Evolutionary conservation across 2,888 invertebrate species (phyloP).

Genomic region (Leptopilina drosophilae): DNA sequence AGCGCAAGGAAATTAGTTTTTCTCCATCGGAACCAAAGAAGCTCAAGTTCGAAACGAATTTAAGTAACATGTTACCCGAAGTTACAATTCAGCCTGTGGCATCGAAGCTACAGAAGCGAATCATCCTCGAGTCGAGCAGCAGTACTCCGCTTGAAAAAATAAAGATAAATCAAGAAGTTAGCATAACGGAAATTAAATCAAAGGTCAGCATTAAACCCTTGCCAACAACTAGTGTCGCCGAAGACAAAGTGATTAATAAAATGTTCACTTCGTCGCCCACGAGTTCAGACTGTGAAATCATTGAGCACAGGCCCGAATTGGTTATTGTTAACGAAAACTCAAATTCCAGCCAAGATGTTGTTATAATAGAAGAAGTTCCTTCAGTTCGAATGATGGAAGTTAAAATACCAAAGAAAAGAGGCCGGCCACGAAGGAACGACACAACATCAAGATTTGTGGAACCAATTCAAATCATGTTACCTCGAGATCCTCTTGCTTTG

Average conservation of each 20-base stretch:
- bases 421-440: slow-evolving; percentile 71
- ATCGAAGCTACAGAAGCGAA: slow-evolving; percentile 59
- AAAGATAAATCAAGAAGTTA: slow-evolving; percentile 73
- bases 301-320: slow-evolving; percentile 73
- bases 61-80: slow-evolving; percentile 72
- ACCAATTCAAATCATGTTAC: slow-evolving; percentile 53
- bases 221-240: slow-evolving; percentile 59
- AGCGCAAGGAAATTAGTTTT: slow-evolving; percentile 71
- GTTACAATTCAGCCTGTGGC: slow-evolving; percentile 72
- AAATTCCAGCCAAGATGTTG: slow-evolving; percentile 75
- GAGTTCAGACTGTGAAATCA: slow-evolving; percentile 73
- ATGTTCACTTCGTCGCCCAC: slow-evolving; percentile 60
- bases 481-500: slow-evolving; percentile 69
- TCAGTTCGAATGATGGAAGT: slow-evolving; percentile 63
- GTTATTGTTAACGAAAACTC: slow-evolving; percentile 75
- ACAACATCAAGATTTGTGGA: slow-evolving; percentile 46
- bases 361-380: slow-evolving; percentile 75
- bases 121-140: slow-evolving; percentile 63
- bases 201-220: slow-evolving; percentile 52
- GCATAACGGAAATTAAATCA: slow-evolving; percentile 70
- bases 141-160: slow-evolving; percentile 69
- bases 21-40: slow-evolving; percentile 72
- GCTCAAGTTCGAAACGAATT: slow-evolving; percentile 68
- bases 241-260: slow-evolving; percentile 68
- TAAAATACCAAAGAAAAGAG: slow-evolving; percentile 72